Base-by-base conservation (phyloP, 2,113 vertebrate species). In the Phyllostomus hastatus region DNA sequence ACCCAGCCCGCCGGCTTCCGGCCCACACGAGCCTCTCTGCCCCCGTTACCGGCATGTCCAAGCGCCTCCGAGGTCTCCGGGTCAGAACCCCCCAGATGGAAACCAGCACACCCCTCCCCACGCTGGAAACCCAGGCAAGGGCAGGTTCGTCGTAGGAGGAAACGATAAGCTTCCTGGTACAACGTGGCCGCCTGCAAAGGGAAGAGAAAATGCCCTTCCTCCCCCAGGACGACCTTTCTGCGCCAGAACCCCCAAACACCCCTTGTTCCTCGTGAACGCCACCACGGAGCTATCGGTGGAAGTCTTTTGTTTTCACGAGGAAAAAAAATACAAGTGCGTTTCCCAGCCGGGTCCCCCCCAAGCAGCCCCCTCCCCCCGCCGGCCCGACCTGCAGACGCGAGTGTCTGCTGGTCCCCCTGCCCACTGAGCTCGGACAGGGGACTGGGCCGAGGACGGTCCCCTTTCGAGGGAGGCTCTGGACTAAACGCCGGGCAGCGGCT, bases 41-140 rank as follows among this genome's bases (percentile, higher is more conserved):
- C 54, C 73, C 96, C 97, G 95, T 96, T 88, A 73, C 97, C 96
- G 2, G 76, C 50, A 79, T 92, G 97, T 94, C 95, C 85, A 92
- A 97, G 96, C 93, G 93, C 54, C 54, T 86, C 43, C 28, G 0
- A 4, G 52, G 16, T 5, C 64, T 83, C 46, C 4, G 54, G 78
- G 88, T 72, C 59, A 78, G 41, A 85, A 52, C 16, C 72, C 24
- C 75, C 69, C 52, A 28, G 50, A 72, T 41, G 57, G 76, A 67
- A 80, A 38, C n/a, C 4, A 38, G 54, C 33, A 28, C 17, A 1
- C 7, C 61, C n/a, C 81, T 38, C 52, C 15, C 0, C 50, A 20
- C 10, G 52, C 46, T 4, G 66, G 41, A 50, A 83, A 79, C 75
- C 54, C 19, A 52, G 78, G 52, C 35, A 69, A 50, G 15, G 28